phyloP scores from a whole-genome alignment of 2,797 vertebrate species.

The Pipistrellus pygmaeus region DNA sequence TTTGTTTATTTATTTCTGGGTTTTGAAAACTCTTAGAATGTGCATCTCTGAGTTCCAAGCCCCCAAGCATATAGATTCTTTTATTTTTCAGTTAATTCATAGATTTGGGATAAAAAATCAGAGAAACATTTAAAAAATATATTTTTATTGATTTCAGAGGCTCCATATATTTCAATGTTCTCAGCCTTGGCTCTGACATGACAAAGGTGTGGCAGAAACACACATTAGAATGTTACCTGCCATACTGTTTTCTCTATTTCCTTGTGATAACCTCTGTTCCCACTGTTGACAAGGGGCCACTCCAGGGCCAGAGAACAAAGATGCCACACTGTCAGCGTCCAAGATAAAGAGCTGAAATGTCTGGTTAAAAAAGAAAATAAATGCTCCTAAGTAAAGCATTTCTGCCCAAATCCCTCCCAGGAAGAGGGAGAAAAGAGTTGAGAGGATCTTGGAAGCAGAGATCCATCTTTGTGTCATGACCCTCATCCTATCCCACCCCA shows the following conservation, averaged over 20 bases:
- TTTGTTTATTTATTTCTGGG: neutral
- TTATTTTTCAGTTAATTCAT: slow-evolving; percentile 8
- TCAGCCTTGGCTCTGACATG: neutral
- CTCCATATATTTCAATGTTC: neutral
- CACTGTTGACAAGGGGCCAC: neutral
- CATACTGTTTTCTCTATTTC: neutral
- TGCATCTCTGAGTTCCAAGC: neutral
- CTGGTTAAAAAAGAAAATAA: neutral
- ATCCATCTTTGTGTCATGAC: neutral
- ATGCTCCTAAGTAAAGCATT: neutral
- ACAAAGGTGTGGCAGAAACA: neutral
- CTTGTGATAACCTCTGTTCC: neutral
- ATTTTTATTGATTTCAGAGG: neutral
- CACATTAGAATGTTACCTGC: neutral
- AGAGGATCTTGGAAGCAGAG: neutral
- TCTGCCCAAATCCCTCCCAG: neutral
- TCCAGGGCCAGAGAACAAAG: neutral
- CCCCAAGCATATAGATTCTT: neutral
- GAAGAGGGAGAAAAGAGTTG: neutral
- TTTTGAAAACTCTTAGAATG: slow-evolving; percentile 53
- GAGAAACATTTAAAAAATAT: neutral
- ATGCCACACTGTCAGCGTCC: neutral
- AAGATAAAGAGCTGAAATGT: neutral
- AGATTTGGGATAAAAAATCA: neutral
- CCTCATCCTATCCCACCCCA: fast-evolving